phyloP scores from a whole-genome alignment of 1,140 invertebrate species.

The Cydia splendana region DNA sequence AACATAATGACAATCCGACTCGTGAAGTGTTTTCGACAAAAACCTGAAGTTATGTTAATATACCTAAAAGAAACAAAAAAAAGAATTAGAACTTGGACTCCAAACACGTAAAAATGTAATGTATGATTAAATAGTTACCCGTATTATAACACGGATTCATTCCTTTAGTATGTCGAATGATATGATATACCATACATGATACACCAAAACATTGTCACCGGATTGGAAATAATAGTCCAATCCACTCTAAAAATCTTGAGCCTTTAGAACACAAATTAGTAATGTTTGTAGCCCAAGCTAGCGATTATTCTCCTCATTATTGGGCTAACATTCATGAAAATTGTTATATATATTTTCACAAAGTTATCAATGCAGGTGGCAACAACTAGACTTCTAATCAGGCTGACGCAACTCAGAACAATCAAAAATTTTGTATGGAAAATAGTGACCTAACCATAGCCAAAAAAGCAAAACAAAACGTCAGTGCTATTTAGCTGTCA shows the following conservation, averaged over 20 bases:
- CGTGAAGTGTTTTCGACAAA: conserved; percentile 46
- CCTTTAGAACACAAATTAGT: background rate
- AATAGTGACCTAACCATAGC: too few relatives aligned
- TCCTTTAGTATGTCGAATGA: conserved; percentile 10
- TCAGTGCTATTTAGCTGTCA: too few relatives aligned
- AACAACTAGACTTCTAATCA: background rate
- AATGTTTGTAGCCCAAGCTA: background rate
- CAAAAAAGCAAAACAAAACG: too few relatives aligned
- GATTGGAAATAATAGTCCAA: background rate
- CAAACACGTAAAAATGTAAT: background rate
- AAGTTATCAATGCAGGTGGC: conserved; percentile 1
- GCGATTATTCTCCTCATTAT: background rate
- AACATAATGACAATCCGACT: conserved; percentile 67
- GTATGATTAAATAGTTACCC: background rate
- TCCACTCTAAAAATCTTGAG: background rate
- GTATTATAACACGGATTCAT: conserved; percentile 11
- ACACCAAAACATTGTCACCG: conserved; percentile 1
- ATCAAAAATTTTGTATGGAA: too few relatives aligned
- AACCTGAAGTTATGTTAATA: conserved; percentile 48
- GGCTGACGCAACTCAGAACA: too few relatives aligned
- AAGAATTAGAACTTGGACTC: background rate
- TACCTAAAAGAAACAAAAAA: conserved; percentile 25
- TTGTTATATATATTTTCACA: background rate
- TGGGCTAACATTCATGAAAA: background rate
- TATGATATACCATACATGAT: background rate